These are phyloP conservation scores for Sitta carolinensis DNA, from an alignment of 2,797 vertebrate genomes.

Conservation along the genomic window DNA sequence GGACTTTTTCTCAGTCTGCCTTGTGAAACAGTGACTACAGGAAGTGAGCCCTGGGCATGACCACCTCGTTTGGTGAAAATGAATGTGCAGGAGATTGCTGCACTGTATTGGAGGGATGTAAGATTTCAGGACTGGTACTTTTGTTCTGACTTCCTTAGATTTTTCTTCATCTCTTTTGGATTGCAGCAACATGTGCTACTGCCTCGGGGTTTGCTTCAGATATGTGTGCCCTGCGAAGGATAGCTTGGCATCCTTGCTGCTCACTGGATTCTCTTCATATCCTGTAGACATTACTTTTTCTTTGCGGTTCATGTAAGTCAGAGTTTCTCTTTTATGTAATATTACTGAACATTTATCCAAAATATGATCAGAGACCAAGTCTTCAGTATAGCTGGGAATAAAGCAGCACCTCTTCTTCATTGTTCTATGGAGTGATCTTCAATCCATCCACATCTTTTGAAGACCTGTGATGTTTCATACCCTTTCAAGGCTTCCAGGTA, in stretches of 20 bases:
- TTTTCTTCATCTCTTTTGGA: neutral
- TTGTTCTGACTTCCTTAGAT: neutral
- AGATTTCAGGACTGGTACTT: neutral
- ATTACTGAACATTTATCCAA: neutral
- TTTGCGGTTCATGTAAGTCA: neutral
- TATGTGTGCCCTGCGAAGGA: neutral
- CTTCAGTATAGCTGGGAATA: neutral
- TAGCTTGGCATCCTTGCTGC: neutral
- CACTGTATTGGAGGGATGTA: neutral
- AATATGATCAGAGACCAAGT: neutral
- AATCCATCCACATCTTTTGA: neutral
- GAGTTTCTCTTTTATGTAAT: neutral
- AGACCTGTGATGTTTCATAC: neutral
- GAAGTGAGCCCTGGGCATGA: neutral
- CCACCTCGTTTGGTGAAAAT: neutral
- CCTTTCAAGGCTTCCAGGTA: neutral
- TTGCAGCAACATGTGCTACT: neutral
- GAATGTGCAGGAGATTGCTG: fast-evolving
- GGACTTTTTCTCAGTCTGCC: neutral
- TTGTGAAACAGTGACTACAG: neutral
- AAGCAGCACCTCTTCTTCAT: neutral
- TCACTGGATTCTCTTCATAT: neutral
- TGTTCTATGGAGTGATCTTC: neutral
- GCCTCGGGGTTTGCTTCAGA: neutral
- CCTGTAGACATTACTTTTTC: neutral